Evolutionary conservation across 53 echinoderm and acorn worm species (phyloP), one percentile per base, ranked within the genome.

Genomic region (Zoroaster sp.): DNA sequence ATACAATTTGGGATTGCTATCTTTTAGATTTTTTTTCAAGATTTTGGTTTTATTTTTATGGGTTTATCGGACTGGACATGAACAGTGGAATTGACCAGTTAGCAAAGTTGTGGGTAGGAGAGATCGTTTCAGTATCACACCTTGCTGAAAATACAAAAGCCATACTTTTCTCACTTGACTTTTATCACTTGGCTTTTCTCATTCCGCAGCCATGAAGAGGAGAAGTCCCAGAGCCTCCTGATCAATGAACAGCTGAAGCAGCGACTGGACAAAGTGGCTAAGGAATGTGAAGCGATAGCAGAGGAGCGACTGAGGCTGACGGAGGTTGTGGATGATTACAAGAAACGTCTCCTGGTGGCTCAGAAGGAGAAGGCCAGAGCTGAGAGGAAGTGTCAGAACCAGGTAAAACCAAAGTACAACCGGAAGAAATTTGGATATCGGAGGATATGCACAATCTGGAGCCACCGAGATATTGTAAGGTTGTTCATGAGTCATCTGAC

Each of bases 171-270:
- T n/a, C 36, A 18, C 18, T n/a, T n/a, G n/a, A n/a, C n/a, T n/a
- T n/a, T 2, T n/a, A 20, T 32, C 43, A 18, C 51, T 40, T 11
- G 35, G 51, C 53, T 51, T n/a, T 72, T 72, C 30, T 5, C 36
- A n/a, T 46, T 52, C 71, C 87, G 34, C 45, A 98, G 98, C 65
- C 94, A 98, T 44, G 93, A 94, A 46, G 95, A 95, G 63, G 92
- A 91, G 77, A 92, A 95, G 66, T 37, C 91, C 21, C 94, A 94
- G 74, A 89, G 88, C 52, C 63, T 87, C 5, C 87, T 83, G 25
- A 91, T 89, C 36, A 90, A 51, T 17, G 82, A 94, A 63, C 94
- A 94, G 67, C 93, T 95, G 55, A 91, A 89, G 68, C 42, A 87
- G 65, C 86, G 98, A 69, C 91, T 96, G 43, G 91, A 89, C 59